phyloP scores from a whole-genome alignment of 2,888 invertebrate genomes.

The Drosophila stalkeri region DNA sequence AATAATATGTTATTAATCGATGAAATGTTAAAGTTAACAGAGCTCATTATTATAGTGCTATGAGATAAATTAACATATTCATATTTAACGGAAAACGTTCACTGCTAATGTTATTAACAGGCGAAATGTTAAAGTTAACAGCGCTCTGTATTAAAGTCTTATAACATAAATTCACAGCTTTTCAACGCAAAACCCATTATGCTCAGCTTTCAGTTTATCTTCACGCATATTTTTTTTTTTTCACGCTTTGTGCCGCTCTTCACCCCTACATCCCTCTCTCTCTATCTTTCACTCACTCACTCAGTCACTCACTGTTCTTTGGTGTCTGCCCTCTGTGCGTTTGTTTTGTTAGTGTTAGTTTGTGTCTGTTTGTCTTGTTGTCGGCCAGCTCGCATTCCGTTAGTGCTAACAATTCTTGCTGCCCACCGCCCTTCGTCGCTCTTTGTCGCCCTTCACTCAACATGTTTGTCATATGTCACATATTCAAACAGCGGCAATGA shows the following conservation, averaged over 20 bases:
- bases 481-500: slow-evolving; percentile 68
- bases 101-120: slow-evolving; percentile 17
- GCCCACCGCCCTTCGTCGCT: neutral
- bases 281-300: neutral
- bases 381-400: slow-evolving; percentile 44
- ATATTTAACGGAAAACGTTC: no score
- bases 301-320: neutral
- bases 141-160: neutral
- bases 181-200: neutral
- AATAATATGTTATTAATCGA: slow-evolving; percentile 19
- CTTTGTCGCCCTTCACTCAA: neutral
- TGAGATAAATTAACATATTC: no score
- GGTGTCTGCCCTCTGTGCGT: slow-evolving; percentile 16
- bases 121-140: neutral
- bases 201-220: slow-evolving; percentile 11
- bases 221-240: slow-evolving; percentile 30
- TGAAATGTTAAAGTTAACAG: slow-evolving; percentile 1
- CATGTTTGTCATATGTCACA: slow-evolving; percentile 70
- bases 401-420: slow-evolving; percentile 36
- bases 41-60: neutral
- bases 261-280: neutral
- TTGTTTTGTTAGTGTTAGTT: slow-evolving; percentile 46
- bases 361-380: slow-evolving; percentile 36
- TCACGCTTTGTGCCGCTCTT: slow-evolving; percentile 5
- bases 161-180: neutral